phyloP scores from a whole-genome alignment of 2,888 invertebrate species.

The Falcaria lacertinaria region DNA sequence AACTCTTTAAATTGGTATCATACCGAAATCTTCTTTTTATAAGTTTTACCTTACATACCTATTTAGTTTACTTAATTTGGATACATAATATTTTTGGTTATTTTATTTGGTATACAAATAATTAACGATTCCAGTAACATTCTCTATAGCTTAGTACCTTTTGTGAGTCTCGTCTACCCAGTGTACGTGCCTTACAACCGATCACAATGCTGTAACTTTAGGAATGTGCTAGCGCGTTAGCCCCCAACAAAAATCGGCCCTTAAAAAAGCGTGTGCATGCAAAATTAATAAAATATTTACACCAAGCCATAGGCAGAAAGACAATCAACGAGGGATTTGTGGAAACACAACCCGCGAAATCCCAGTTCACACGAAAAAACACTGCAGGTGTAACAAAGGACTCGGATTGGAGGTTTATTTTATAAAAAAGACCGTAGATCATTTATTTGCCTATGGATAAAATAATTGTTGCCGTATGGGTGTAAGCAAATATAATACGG shows the following conservation, averaged over 20 bases:
- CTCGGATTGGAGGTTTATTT: slow-evolving; percentile 20
- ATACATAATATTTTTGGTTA: too few species aligned
- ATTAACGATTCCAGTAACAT: slow-evolving; percentile 8
- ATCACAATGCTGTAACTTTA: slow-evolving; percentile 26
- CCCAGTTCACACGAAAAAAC: slow-evolving; percentile 21
- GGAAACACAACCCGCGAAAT: slow-evolving; percentile 18
- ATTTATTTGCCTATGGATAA: slow-evolving; percentile 32
- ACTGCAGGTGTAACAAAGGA: slow-evolving; percentile 29
- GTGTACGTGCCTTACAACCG: slow-evolving; percentile 23
- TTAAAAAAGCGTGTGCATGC: slow-evolving; percentile 7
- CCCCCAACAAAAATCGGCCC: slow-evolving; percentile 16
- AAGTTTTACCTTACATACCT: too few species aligned
- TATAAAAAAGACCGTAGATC: slow-evolving; percentile 23
- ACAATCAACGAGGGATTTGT: slow-evolving; percentile 26
- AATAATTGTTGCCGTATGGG: slow-evolving; percentile 40
- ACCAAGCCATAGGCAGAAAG: slow-evolving; percentile 17
- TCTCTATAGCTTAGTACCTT: slow-evolving; percentile 16
- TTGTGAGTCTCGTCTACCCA: slow-evolving; percentile 27
- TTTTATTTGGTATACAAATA: too few species aligned
- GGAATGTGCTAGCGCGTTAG: slow-evolving; percentile 20
- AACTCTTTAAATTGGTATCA: too few species aligned
- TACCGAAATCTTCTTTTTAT: too few species aligned
- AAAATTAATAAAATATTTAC: slow-evolving; percentile 20
- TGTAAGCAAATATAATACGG: slow-evolving; percentile 52
- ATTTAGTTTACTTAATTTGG: too few species aligned